Evolutionary conservation across 2,888 invertebrate genomes (phyloP).

Genomic region (Andricus curvator): DNA sequence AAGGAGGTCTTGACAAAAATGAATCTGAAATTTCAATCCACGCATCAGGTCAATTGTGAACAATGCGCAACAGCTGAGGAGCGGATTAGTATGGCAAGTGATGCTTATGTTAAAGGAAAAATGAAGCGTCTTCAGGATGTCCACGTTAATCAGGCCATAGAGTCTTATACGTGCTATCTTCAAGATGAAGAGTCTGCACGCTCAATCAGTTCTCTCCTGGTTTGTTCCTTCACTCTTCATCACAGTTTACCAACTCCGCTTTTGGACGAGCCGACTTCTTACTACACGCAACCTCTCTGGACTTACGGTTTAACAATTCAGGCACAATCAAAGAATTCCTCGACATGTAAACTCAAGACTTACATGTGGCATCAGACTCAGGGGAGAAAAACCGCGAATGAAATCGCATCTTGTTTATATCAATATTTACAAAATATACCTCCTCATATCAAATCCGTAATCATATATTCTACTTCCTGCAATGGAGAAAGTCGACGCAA

Average conservation of each 20-base stretch:
- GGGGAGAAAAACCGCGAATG: conserved; percentile 57
- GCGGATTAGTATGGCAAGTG: too few relatives aligned
- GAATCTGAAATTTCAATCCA: neutral
- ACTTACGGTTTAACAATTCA: conserved; percentile 43
- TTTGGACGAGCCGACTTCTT: neutral
- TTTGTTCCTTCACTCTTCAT: conserved; percentile 43
- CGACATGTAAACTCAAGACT: neutral
- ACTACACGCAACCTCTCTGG: conserved; percentile 39
- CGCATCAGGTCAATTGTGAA: neutral
- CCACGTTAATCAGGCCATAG: too few relatives aligned
- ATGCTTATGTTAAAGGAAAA: neutral
- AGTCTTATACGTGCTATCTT: too few relatives aligned
- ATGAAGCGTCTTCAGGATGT: neutral
- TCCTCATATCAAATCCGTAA: neutral
- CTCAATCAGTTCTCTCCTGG: neutral
- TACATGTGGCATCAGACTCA: conserved; percentile 57
- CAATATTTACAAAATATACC: conserved; percentile 42
- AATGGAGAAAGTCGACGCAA: conserved; percentile 25
- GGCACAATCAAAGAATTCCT: too few relatives aligned
- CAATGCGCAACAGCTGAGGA: too few relatives aligned
- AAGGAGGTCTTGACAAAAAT: neutral
- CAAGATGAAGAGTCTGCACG: neutral
- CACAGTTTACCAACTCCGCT: conserved; percentile 32
- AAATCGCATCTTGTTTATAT: conserved; percentile 53
- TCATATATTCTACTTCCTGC: conserved; percentile 41